phyloP scores from a whole-genome alignment of 2,888 invertebrate species.

The Perdita meconis region DNA sequence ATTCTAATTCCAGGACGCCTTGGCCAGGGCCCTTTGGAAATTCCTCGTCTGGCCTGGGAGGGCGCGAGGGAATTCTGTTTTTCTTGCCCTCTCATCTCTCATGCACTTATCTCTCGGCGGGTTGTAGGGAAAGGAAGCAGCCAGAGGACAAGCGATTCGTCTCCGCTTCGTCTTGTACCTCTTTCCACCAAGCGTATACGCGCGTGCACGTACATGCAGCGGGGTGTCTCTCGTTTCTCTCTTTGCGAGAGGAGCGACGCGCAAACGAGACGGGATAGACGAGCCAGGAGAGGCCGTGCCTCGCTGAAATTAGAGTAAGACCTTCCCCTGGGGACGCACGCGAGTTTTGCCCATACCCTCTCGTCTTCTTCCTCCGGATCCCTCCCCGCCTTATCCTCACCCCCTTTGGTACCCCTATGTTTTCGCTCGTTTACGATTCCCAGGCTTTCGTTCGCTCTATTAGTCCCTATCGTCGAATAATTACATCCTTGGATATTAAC shows the following conservation, averaged over 20 bases:
- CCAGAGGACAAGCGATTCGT: constrained; percentile 58
- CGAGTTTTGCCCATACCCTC: constrained; percentile 38
- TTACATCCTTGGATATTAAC: constrained; percentile 57
- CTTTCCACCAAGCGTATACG: constrained; percentile 16
- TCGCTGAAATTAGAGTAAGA: constrained; percentile 63
- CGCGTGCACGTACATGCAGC: constrained; percentile 13
- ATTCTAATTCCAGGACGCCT: constrained; percentile 13
- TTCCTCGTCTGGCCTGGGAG: constrained; percentile 34
- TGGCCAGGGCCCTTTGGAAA: constrained; percentile 29
- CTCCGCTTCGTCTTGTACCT: constrained; percentile 42
- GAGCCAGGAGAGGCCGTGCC: constrained; percentile 25
- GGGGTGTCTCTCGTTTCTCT: constrained; percentile 21
- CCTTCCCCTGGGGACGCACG: constrained; percentile 24
- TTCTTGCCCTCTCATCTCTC: constrained; percentile 47
- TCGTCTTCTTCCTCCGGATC: constrained; percentile 31
- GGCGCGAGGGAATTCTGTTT: constrained; percentile 48
- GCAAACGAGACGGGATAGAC: constrained; percentile 47
- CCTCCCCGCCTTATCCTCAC: too few species aligned
- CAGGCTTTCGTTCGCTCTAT: constrained; percentile 27
- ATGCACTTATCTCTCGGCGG: constrained; percentile 43
- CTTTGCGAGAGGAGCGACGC: constrained; percentile 43
- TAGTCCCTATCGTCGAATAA: constrained; percentile 55
- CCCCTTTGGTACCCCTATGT: too few species aligned
- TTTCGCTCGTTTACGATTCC: constrained; percentile 37
- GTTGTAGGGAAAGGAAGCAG: constrained; percentile 29